phyloP scores from a whole-genome alignment of 2,888 invertebrate genomes.

The Lathronympha strigana region DNA sequence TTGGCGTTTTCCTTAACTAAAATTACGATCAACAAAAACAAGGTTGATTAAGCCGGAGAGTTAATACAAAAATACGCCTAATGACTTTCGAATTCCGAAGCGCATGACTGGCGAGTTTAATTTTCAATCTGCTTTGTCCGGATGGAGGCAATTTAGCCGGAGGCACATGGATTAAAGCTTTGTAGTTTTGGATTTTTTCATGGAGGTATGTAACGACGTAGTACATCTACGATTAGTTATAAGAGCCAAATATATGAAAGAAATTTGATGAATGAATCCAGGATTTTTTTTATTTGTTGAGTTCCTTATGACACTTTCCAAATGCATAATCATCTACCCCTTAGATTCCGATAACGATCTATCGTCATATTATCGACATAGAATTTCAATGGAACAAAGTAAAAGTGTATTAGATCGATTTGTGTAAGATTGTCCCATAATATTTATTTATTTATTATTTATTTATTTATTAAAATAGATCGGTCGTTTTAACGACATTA shows the following conservation, averaged over 20 bases:
- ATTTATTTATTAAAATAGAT: no score
- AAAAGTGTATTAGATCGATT: no score
- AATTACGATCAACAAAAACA: slow-evolving; percentile 42
- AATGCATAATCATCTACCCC: no score
- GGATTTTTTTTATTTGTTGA: neutral
- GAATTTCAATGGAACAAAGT: no score
- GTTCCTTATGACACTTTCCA: no score
- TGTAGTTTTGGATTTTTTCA: slow-evolving; percentile 2
- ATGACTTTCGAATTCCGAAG: slow-evolving; percentile 39
- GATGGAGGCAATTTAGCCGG: slow-evolving; percentile 25
- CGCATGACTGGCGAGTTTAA: slow-evolving; percentile 37
- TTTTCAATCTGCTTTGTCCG: slow-evolving; percentile 38
- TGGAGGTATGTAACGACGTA: neutral
- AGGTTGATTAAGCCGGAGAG: slow-evolving; percentile 34
- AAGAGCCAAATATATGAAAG: neutral
- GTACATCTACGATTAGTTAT: no score
- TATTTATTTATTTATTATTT: no score
- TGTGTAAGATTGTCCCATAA: no score
- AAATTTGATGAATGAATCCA: neutral
- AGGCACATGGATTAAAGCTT: slow-evolving; percentile 11
- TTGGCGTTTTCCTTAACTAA: slow-evolving; percentile 34
- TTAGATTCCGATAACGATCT: no score
- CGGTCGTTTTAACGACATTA: no score
- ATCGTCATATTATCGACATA: no score
- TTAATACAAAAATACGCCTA: slow-evolving; percentile 41